Evolutionary conservation across 1,140 invertebrate species (phyloP).

Genomic region (Dendroctonus ponderosae): DNA sequence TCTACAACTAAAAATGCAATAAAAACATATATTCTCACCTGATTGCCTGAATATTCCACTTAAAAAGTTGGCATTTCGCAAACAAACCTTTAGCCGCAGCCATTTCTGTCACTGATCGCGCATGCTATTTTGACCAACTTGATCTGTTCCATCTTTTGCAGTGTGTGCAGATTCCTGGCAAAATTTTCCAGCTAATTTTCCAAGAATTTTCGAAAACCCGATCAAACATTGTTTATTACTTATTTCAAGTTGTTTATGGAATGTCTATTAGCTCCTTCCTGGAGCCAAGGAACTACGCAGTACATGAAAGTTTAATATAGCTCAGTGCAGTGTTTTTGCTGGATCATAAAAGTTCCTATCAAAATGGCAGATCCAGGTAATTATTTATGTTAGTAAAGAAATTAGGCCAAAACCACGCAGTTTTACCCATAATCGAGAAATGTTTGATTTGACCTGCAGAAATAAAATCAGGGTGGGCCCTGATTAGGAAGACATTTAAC

Average conservation of each 20-base stretch:
- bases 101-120: slow-evolving; percentile 23
- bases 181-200: slow-evolving; percentile 2
- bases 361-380: slow-evolving; percentile 28
- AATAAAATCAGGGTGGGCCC: slow-evolving; percentile 24
- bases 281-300: too few species aligned
- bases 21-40: slow-evolving; percentile 25
- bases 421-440: too few species aligned
- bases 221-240: too few species aligned
- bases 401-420: too few species aligned
- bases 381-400: neutral
- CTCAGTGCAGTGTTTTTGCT: neutral
- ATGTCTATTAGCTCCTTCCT: too few species aligned
- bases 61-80: slow-evolving; percentile 27
- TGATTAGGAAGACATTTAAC: neutral
- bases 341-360: slow-evolving; percentile 2
- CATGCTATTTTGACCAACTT: slow-evolving; percentile 1
- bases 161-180: neutral
- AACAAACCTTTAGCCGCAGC: slow-evolving; percentile 27
- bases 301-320: too few species aligned
- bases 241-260: too few species aligned
- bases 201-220: slow-evolving; percentile 1
- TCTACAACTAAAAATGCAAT: neutral
- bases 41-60: slow-evolving; percentile 16
- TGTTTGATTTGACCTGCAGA: too few species aligned
- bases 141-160: neutral